A percentile compares a stretch with the other conserved stretches of the same genome.
Evolutionary conservation across 2,113 vertebrate species (phyloP).

Genomic region (Mungos mungo): DNA sequence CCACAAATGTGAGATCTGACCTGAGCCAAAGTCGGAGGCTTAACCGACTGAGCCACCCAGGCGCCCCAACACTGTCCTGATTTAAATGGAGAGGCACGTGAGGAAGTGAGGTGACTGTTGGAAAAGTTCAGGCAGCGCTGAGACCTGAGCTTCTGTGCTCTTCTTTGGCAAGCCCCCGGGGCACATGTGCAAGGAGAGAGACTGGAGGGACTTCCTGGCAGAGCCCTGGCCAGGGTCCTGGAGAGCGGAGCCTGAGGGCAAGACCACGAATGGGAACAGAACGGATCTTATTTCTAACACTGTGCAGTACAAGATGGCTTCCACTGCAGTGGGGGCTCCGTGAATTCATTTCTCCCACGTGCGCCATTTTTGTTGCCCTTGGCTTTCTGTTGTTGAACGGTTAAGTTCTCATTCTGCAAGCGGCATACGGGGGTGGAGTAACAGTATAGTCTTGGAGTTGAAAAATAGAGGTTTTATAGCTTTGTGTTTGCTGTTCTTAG

Average conservation of each 20-base stretch:
- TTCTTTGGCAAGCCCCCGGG: not conserved
- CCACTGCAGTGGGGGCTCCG: not conserved
- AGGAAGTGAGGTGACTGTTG: not conserved
- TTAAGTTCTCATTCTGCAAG: constrained; percentile 56
- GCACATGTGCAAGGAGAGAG: not conserved
- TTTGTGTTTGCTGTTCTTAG: constrained; percentile 22
- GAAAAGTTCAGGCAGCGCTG: not conserved
- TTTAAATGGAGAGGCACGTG: not conserved
- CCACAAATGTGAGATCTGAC: too few relatives aligned
- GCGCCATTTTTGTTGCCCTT: not conserved
- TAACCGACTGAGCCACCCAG: too few relatives aligned
- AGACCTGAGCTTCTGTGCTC: accelerated
- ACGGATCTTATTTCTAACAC: not conserved
- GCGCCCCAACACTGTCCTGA: not conserved
- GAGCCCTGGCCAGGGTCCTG: not conserved
- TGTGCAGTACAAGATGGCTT: not conserved
- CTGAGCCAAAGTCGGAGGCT: too few relatives aligned
- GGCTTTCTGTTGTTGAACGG: constrained; percentile 62
- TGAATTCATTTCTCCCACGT: not conserved
- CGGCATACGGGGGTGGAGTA: not conserved
- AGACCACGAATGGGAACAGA: accelerated
- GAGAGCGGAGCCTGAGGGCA: accelerated
- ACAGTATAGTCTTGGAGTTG: constrained; percentile 54
- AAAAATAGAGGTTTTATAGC: constrained; percentile 54
- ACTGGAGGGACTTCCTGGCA: not conserved